Percentiles rank a stretch among this genome's conserved stretches.
These are phyloP conservation scores for Notechis scutatus DNA, from an alignment of 2,113 vertebrate species.

Conservation along the genomic window DNA sequence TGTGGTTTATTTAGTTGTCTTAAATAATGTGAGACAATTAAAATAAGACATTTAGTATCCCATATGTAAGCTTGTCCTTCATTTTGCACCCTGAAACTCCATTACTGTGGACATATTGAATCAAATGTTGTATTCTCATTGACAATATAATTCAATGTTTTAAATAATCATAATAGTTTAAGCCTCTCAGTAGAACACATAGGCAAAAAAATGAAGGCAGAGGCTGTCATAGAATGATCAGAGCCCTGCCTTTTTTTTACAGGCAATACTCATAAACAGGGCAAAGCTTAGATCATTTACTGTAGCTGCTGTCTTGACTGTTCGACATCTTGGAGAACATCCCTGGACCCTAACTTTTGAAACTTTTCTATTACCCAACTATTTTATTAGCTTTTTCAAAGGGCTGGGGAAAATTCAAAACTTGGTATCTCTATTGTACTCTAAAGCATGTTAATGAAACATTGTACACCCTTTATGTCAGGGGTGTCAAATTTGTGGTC, in stretches of 20 bases:
- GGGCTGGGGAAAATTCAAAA: neutral
- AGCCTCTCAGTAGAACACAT: neutral
- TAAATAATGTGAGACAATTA: neutral
- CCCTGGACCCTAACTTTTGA: neutral
- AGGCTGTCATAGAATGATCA: neutral
- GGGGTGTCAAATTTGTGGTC: too few species aligned
- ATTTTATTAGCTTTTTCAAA: neutral
- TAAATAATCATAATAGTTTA: neutral
- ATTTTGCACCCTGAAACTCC: neutral
- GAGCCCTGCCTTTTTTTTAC: neutral
- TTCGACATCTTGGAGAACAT: neutral
- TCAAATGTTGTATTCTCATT: neutral
- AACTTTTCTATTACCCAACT: neutral
- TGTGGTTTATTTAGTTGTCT: neutral
- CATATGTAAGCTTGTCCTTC: neutral
- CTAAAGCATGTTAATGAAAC: neutral
- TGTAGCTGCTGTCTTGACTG: neutral
- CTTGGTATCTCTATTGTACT: neutral
- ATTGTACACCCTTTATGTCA: neutral
- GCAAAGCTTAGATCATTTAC: neutral
- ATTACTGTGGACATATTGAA: neutral
- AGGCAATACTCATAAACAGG: neutral
- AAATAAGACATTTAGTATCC: neutral
- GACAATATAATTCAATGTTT: neutral
- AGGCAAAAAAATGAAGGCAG: neutral